Base-by-base conservation (phyloP, 2,797 vertebrate genomes). In the Lepilemur septentrionalis region DNA sequence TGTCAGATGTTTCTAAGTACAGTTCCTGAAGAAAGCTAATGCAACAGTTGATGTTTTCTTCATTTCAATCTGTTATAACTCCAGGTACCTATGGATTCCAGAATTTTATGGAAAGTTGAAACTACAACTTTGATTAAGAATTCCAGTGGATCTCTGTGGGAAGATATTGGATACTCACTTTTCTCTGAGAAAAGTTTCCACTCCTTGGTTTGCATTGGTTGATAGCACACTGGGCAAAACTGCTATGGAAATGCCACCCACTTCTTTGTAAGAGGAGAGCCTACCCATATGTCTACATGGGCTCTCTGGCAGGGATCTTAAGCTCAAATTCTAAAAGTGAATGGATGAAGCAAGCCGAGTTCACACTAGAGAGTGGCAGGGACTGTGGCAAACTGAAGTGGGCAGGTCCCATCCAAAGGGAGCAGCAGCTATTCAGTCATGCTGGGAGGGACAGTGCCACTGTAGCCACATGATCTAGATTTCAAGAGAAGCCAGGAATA, bases 401-500 rank as follows among this genome's bases (percentile, higher is more conserved):
- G 41, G 81, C 41, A 43, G 4, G 17, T 75, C 25, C 55, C 35
- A 28, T 88, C 94, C 43, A 65, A 79, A 85, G 55, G 14, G 48
- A 72, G n/a, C 80, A 63, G 73, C 25, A 65, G 75, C 61, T 59
- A 5, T 41, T 52, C 48, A n/a, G 75, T 46, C 52, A 50, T 41
- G 48, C 86, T 69, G 22, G 75, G 76, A 96, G 70, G 50, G 61
- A 22, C 13, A 0, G 38, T 50, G 43, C 83, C 70, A 43, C 22
- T 67, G 9, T 22, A 23, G 35, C 43, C 57, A 69, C 7, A 11
- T 2, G 15, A 38, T 57, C 63, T 9, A 18, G 46, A 89, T 82
- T 91, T 94, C 23, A 82, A 89, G 93, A 91, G 46, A 94, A 94
- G 48, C 84, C 88, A 59, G 80, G 67, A 87, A 88, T 87, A 80